These are phyloP conservation scores for Otus sunia DNA, from an alignment of 2,113 vertebrate genomes.

Conservation along the genomic window DNA sequence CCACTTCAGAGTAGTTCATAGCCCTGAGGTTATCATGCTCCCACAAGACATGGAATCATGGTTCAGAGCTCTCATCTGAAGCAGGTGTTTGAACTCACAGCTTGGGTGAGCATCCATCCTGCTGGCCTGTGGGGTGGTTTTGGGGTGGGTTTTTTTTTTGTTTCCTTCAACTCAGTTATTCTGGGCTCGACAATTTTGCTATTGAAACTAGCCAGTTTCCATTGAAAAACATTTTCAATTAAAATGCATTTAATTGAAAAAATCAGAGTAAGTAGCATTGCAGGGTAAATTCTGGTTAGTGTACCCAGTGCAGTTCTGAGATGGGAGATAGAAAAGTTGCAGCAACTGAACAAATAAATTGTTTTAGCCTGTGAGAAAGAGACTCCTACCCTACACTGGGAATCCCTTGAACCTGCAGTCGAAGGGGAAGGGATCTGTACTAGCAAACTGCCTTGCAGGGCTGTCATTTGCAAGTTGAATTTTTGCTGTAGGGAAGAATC, in stretches of 20 bases:
- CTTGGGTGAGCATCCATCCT: background rate
- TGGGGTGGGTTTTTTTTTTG: background rate
- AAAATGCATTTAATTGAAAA: background rate
- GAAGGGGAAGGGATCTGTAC: background rate
- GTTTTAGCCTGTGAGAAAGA: background rate
- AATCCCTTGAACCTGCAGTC: background rate
- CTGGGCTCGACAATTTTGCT: background rate
- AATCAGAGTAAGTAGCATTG: background rate
- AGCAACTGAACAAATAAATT: background rate
- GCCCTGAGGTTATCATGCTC: background rate
- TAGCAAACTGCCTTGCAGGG: background rate
- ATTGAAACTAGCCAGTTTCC: background rate
- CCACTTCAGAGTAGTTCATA: background rate
- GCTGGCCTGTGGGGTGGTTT: background rate
- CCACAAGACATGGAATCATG: background rate
- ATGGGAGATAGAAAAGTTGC: background rate
- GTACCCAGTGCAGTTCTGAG: background rate
- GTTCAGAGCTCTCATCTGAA: background rate
- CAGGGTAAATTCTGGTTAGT: background rate
- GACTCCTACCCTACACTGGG: background rate
- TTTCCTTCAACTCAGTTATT: background rate
- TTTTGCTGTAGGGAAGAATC: constrained; percentile 28
- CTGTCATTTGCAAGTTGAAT: constrained; percentile 21
- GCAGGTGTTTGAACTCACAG: background rate
- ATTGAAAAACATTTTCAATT: background rate